phyloP scores from a whole-genome alignment of 2,797 vertebrate species.

The Leuciscus waleckii region DNA sequence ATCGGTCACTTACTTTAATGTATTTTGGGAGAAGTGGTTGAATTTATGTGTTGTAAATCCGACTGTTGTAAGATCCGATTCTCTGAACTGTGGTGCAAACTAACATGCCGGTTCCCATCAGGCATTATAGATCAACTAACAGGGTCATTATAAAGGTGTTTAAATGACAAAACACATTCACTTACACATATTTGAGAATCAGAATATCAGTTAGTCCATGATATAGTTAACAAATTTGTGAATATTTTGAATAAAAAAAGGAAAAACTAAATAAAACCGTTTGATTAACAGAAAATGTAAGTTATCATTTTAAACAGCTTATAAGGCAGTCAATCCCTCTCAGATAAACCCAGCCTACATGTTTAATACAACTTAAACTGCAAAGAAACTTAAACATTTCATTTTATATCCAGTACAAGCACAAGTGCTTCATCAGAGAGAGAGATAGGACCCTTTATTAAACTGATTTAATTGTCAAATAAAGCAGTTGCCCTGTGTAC shows the following conservation, averaged over 20 bases:
- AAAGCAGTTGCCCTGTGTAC: constrained; percentile 16
- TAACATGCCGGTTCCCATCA: neutral
- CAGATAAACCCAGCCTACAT: constrained; percentile 21
- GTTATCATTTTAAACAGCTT: constrained; percentile 33
- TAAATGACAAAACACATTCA: neutral
- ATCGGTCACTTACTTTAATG: neutral
- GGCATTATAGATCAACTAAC: neutral
- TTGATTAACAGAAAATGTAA: constrained; percentile 1
- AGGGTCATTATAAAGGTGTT: neutral
- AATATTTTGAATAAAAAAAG: neutral
- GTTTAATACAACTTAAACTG: constrained; percentile 43
- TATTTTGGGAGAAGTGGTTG: neutral
- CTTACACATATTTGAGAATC: neutral
- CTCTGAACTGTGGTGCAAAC: neutral
- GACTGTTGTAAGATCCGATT: neutral
- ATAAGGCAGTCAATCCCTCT: constrained; percentile 37
- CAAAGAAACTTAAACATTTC: constrained; percentile 17
- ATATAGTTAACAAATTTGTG: neutral
- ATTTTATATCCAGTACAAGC: constrained; percentile 16
- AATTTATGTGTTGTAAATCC: neutral
- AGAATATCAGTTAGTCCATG: neutral
- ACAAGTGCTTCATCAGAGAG: constrained; percentile 19
- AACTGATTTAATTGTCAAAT: neutral
- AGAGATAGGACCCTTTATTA: constrained; percentile 25
- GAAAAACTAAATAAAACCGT: neutral